Percentiles rank a stretch among this genome's conserved stretches.
phyloP scores from a whole-genome alignment of 2,113 vertebrate genomes.

The Orthochromis malagaraziensis region DNA sequence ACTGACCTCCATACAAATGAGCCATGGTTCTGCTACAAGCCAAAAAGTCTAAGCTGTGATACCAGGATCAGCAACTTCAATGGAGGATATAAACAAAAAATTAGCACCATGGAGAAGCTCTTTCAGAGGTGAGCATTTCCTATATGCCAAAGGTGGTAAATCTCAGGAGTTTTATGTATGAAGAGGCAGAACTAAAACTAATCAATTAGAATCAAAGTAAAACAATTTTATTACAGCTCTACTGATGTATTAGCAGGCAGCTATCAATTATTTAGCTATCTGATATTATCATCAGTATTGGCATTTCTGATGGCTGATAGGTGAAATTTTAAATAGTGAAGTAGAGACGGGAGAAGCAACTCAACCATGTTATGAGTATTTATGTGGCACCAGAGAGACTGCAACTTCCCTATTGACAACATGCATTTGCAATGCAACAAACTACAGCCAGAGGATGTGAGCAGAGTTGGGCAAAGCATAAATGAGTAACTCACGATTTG shows the following conservation, averaged over 20 bases:
- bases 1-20: background rate
- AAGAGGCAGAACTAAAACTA: background rate
- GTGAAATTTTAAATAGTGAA: background rate
- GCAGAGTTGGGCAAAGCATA: background rate
- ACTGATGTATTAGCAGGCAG: background rate
- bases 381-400: background rate
- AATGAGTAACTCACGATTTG: background rate
- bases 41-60: background rate
- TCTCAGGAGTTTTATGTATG: background rate
- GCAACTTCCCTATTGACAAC: background rate
- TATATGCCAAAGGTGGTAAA: background rate
- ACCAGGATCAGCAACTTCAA: background rate
- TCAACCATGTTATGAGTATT: background rate
- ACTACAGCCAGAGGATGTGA: background rate
- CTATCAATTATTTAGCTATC: background rate
- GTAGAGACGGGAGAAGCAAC: background rate
- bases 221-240: rapidly evolving
- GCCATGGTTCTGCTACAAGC: background rate
- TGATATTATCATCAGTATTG: background rate
- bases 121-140: background rate
- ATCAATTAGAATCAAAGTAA: background rate
- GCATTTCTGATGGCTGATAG: background rate
- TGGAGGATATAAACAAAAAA: background rate
- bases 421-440: background rate
- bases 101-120: background rate